Evolutionary conservation across 1,140 invertebrate genomes (phyloP).

Genomic region (Drosophila sp.): DNA sequence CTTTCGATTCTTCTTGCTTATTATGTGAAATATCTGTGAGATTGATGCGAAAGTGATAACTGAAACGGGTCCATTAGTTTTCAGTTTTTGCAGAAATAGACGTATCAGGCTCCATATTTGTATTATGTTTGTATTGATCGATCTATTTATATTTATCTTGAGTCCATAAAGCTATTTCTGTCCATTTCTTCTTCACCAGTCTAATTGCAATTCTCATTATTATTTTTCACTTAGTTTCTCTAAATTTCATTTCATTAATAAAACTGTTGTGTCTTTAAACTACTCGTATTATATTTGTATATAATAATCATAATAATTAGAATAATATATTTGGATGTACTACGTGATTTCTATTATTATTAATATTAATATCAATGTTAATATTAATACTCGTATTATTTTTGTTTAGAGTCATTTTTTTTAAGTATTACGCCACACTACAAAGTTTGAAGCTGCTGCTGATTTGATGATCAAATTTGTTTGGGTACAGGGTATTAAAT

Average conservation of each 20-base stretch:
- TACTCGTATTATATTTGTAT: conserved; percentile 15
- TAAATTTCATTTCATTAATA: conserved; percentile 20
- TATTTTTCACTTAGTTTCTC: conserved; percentile 6
- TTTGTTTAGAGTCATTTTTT: neutral
- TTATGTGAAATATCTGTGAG: neutral
- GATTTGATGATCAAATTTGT: conserved; percentile 5
- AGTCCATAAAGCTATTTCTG: conserved; percentile 42
- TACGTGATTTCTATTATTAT: conserved; percentile 17
- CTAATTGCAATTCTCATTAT: conserved; percentile 26
- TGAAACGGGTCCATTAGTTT: neutral
- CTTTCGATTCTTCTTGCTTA: neutral
- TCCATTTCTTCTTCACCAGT: conserved; percentile 18
- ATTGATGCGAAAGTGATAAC: neutral
- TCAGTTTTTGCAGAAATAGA: conserved; percentile 13
- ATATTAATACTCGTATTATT: conserved; percentile 4
- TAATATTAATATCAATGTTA: too few relatives aligned
- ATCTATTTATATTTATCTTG: conserved; percentile 15
- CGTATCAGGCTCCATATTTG: conserved; percentile 25
- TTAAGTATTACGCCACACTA: conserved; percentile 17
- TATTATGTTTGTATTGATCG: conserved; percentile 11
- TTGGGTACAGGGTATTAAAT: conserved; percentile 36
- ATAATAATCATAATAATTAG: conserved; percentile 16
- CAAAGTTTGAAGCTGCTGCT: conserved; percentile 32
- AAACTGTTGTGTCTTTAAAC: conserved; percentile 19
- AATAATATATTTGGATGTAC: conserved; percentile 28